These are phyloP conservation scores for Pelodytes ibericus DNA, from an alignment of 2,797 vertebrate species.

Conservation along the genomic window DNA sequence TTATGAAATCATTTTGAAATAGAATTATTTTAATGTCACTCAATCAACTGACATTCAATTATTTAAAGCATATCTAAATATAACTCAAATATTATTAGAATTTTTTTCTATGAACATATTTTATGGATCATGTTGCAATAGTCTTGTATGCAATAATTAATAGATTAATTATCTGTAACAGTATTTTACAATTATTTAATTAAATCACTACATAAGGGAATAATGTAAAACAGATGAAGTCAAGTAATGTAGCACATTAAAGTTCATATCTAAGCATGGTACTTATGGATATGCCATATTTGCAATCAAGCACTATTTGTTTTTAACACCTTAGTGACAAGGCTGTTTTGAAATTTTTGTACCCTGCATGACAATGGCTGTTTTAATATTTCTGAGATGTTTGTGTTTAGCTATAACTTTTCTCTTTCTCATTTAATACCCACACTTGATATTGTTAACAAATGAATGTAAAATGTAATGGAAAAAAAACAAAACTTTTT, in stretches of 20 bases:
- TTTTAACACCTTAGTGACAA: no score
- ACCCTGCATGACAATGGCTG: no score
- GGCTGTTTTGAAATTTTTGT: no score
- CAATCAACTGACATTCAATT: constrained; percentile 11
- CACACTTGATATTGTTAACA: no score
- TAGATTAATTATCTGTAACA: constrained; percentile 2
- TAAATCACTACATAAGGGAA: background rate
- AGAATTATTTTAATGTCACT: constrained; percentile 20
- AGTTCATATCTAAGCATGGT: no score
- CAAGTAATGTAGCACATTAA: background rate
- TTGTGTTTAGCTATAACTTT: no score
- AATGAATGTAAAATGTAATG: no score
- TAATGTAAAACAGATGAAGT: background rate
- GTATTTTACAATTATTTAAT: background rate
- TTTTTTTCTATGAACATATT: background rate
- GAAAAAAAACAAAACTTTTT: no score
- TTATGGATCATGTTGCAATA: background rate
- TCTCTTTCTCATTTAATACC: no score
- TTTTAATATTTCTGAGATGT: no score
- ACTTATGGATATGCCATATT: no score
- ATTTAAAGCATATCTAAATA: constrained; percentile 11
- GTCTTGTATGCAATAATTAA: background rate
- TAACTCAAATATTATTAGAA: background rate
- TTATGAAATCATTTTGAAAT: constrained; percentile 18
- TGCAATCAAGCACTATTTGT: no score